Percentiles rank a stretch among this genome's conserved stretches.
Evolutionary conservation across 2,797 vertebrate species (phyloP).

Genomic region (Rhinella marina): DNA sequence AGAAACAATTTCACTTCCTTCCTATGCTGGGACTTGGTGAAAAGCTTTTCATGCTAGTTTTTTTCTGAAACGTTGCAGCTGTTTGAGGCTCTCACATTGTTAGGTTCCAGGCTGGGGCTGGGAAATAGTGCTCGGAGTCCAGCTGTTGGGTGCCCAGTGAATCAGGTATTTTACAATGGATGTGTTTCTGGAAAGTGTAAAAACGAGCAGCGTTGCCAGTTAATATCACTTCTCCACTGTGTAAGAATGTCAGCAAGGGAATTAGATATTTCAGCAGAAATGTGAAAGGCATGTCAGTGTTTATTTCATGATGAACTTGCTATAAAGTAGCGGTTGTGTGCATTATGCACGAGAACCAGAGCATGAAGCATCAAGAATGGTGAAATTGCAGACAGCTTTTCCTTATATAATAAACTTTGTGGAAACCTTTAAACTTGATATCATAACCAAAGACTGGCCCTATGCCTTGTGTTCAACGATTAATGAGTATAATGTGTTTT

Average conservation of each 20-base stretch:
- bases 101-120: conserved; percentile 71
- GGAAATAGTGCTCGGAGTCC: conserved; percentile 73
- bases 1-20: conserved; percentile 81
- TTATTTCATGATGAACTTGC: conserved; percentile 42
- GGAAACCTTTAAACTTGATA: neutral
- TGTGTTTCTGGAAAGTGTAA: conserved; percentile 75
- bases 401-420: conserved; percentile 26
- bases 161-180: conserved; percentile 81
- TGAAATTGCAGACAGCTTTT: conserved; percentile 23
- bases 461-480: neutral
- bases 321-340: conserved; percentile 9
- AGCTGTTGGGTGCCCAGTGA: conserved; percentile 81
- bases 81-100: conserved; percentile 72
- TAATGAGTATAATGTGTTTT: neutral
- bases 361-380: conserved; percentile 36
- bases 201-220: conserved; percentile 61
- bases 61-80: conserved; percentile 76
- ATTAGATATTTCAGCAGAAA: conserved; percentile 51
- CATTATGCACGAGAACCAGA: conserved; percentile 51
- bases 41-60: conserved; percentile 64
- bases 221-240: conserved; percentile 9
- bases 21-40: conserved; percentile 73
- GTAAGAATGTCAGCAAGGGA: conserved; percentile 31
- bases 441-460: neutral
- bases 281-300: conserved; percentile 18